Conservation (phyloP, 1,140 invertebrate genomes). For the Brachionus paranguensis region DNA sequence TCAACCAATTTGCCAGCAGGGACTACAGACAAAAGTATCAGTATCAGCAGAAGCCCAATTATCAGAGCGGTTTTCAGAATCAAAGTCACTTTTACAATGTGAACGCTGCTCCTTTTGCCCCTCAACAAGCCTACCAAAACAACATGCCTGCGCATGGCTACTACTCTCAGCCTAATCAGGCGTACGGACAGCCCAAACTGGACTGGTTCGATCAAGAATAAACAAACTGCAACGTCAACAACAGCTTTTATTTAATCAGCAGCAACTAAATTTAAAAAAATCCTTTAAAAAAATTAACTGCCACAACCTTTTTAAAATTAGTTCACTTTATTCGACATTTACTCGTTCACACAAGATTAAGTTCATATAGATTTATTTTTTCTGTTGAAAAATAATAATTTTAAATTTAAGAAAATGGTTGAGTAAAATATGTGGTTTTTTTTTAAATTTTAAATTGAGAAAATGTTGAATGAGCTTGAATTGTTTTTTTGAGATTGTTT, state of each 20-base stretch:
- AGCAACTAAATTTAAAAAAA: neutral
- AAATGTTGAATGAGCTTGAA: neutral
- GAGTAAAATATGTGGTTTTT: too few species aligned
- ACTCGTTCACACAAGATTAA: neutral
- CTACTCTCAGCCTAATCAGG: constrained; percentile 5
- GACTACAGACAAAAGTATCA: constrained; percentile 35
- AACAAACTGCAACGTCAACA: constrained; percentile 14
- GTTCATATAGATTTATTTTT: neutral
- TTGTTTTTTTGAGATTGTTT: neutral
- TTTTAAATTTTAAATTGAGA: too few species aligned
- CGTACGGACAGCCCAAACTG: constrained; percentile 1
- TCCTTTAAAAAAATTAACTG: neutral
- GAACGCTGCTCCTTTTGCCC: constrained; percentile 29
- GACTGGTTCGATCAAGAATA: constrained; percentile 40
- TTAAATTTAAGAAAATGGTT: too few species aligned
- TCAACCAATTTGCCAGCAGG: constrained; percentile 26
- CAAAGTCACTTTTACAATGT: constrained; percentile 6
- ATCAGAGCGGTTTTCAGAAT: neutral
- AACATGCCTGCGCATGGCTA: neutral
- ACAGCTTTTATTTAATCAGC: constrained; percentile 39
- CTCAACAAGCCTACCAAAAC: constrained; percentile 11
- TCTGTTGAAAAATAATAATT: neutral
- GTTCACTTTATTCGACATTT: neutral
- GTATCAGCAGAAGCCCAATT: neutral
- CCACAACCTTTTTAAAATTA: neutral